Percentiles rank a stretch among this genome's conserved stretches.
These are phyloP conservation scores for Petrophora chlorosata DNA, from an alignment of 2,888 invertebrate genomes.

Conservation along the genomic window DNA sequence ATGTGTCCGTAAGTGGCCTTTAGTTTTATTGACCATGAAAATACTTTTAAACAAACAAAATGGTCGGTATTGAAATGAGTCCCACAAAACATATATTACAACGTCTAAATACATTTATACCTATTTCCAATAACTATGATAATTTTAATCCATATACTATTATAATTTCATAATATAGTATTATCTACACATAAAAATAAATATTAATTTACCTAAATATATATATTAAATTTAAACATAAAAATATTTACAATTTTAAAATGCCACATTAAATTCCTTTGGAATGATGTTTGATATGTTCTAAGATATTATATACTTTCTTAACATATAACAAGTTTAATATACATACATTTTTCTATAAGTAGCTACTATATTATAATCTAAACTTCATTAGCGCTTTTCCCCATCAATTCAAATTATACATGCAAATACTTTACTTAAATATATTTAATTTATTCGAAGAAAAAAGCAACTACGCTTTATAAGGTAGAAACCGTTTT, in stretches of 20 bases:
- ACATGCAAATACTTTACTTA: slow-evolving; percentile 23
- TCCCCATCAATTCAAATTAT: slow-evolving; percentile 65
- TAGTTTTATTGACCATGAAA: too few relatives aligned
- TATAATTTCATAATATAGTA: too few relatives aligned
- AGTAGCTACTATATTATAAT: slow-evolving; percentile 38
- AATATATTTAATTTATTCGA: slow-evolving; percentile 9
- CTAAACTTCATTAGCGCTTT: slow-evolving; percentile 79
- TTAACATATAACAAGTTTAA: slow-evolving; percentile 5
- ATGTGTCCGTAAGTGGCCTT: too few relatives aligned
- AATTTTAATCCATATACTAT: too few relatives aligned
- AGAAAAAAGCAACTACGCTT: not conserved
- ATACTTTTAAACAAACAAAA: too few relatives aligned
- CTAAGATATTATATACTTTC: slow-evolving; percentile 52
- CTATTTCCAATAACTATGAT: too few relatives aligned
- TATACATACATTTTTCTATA: not conserved
- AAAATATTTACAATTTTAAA: slow-evolving; percentile 4
- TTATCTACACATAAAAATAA: not conserved
- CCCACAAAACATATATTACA: too few relatives aligned
- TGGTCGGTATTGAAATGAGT: too few relatives aligned
- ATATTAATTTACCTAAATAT: not conserved
- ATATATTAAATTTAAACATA: not conserved
- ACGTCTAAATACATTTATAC: too few relatives aligned
- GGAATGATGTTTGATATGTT: slow-evolving; percentile 53
- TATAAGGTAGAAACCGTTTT: too few relatives aligned
- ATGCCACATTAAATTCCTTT: slow-evolving; percentile 33